Base-by-base conservation (phyloP, 2,113 vertebrate genomes). In the Mus pahari region DNA sequence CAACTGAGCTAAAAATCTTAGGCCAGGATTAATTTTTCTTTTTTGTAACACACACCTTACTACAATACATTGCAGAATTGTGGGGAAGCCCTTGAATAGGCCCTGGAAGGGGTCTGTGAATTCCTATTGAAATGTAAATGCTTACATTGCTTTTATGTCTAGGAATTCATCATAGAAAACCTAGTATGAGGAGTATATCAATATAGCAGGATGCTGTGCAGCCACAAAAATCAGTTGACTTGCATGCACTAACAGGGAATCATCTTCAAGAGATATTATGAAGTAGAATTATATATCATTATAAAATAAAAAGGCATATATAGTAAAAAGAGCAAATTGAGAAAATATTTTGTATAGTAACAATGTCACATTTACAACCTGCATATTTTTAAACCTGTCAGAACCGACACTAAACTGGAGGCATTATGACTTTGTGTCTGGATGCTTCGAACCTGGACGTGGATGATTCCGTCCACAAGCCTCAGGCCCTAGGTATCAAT, bases 111-210 rank as follows among this genome's bases (percentile, higher is more conserved):
- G 39, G 42, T 16, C 28, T 48, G 26, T 48, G 42, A 77, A 48
- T 77, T 48, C 13, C 45, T 48, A 48, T 31, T 48, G 74, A 77
- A 77, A 77, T 75, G 42, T 75, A 45, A 75, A 24, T 48, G 74
- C 48, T 77, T 13, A 48, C 3, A 77, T 9, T 19, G 60, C 33
- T 82, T 28, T 10, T 31, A 26, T 64, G 7, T 96, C 79, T 93
- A 93, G 45, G 33, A 78, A 75, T 89, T 64, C 39, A 48, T 92
- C 79, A 77, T 81, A 93, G 53, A 87, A 60, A 55, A 73, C 17
- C 33, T 58, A 74, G 17, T 62, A 42, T 16, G 7, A 86, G 11
- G 45, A 53, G 12, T 78, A 5, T 62, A 39, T 16, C 64, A 39
- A 24, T 19, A 71, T 28, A 58, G 42, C 10, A 9, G 58, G 78